Evolutionary conservation across 2,113 vertebrate species (phyloP).

Genomic region (Capreolus pygargus): DNA sequence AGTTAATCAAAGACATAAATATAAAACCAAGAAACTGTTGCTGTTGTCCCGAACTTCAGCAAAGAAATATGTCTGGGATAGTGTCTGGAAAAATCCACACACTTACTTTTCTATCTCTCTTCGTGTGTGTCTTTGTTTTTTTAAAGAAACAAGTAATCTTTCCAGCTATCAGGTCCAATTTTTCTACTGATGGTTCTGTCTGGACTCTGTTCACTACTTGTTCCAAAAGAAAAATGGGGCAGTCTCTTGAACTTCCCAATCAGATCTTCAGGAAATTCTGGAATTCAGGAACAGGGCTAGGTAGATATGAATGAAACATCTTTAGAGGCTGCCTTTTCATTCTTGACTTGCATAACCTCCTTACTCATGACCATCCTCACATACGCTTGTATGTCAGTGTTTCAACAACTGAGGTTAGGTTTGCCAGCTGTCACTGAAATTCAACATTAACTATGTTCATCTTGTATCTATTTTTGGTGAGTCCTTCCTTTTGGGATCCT

Average conservation of each 20-base stretch:
- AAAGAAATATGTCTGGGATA: background rate
- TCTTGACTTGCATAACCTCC: background rate
- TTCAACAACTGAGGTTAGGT: background rate
- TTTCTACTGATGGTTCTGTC: background rate
- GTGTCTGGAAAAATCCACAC: background rate
- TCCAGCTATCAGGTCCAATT: background rate
- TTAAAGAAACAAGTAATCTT: background rate
- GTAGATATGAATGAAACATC: background rate
- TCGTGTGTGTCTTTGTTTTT: background rate
- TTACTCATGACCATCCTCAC: background rate
- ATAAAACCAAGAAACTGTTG: background rate
- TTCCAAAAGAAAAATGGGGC: background rate
- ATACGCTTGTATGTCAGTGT: rapidly evolving
- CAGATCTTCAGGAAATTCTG: background rate
- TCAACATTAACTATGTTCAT: background rate
- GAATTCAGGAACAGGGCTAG: background rate
- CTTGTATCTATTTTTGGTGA: background rate
- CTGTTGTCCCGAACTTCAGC: background rate
- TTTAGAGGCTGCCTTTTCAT: background rate
- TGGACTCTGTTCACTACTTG: background rate
- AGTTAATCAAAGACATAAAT: background rate
- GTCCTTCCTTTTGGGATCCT: background rate
- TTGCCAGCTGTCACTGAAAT: background rate
- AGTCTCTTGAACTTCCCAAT: background rate
- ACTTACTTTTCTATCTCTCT: background rate